Evolutionary conservation across 2,113 vertebrate species (phyloP).

Genomic region (Tragelaphus scriptus): DNA sequence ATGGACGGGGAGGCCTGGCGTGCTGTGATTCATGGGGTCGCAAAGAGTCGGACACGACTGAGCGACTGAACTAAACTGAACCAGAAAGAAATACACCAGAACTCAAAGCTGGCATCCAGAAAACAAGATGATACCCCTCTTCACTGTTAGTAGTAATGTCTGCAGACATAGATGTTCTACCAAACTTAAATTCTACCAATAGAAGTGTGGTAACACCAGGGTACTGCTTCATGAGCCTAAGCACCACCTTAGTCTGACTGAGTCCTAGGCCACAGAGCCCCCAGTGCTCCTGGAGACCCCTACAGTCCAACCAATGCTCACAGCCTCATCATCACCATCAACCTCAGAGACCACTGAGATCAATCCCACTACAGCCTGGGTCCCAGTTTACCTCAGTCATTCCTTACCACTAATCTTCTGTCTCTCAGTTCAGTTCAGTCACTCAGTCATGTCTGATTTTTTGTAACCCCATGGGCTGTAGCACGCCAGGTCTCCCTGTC

Average conservation of each 20-base stretch:
- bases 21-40: too few species aligned
- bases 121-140: neutral
- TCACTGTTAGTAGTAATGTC: neutral
- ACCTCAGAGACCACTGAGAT: neutral
- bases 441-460: neutral
- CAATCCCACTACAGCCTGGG: neutral
- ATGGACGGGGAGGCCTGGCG: too few species aligned
- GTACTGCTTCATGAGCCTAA: neutral
- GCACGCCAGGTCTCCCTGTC: neutral
- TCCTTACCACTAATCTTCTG: neutral
- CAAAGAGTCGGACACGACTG: too few species aligned
- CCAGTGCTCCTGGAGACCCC: neutral
- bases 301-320: neutral
- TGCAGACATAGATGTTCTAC: neutral
- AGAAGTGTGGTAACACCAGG: too few species aligned
- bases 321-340: neutral
- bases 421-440: neutral
- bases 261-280: neutral
- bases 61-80: neutral
- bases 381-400: rapidly evolving
- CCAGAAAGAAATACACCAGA: neutral
- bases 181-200: neutral
- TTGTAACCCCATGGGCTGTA: neutral
- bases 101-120: neutral
- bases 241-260: too few species aligned